Conservation (phyloP, 2,797 vertebrate species). For the Oophaga sylvatica region DNA sequence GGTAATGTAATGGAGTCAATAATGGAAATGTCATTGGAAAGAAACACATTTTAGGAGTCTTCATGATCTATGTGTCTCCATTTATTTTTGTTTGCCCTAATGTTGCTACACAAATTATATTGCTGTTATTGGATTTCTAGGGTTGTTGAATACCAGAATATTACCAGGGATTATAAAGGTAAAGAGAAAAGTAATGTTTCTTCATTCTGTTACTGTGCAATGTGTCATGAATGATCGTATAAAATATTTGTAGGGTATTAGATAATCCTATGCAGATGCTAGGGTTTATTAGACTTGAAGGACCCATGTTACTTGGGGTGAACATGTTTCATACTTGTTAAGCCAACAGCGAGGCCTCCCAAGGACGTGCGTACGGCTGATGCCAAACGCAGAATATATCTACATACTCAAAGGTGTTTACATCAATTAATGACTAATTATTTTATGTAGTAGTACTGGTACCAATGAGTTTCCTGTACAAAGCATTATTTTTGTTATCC, state of each 20-base stretch:
- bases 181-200: background rate
- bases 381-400: too few species aligned
- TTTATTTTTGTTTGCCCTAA: background rate
- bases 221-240: background rate
- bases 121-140: background rate
- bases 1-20: conserved; percentile 6
- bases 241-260: background rate
- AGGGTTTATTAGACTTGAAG: too few species aligned
- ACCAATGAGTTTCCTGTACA: too few species aligned
- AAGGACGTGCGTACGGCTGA: too few species aligned
- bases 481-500: too few species aligned
- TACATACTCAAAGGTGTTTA: too few species aligned
- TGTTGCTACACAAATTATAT: background rate
- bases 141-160: background rate
- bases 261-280: background rate
- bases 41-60: background rate
- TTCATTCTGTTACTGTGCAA: background rate
- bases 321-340: too few species aligned
- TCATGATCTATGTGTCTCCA: background rate
- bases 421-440: too few species aligned
- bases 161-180: background rate
- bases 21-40: background rate
- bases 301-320: too few species aligned
- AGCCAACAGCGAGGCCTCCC: too few species aligned
- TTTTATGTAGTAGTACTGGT: too few species aligned